Percentiles rank a stretch among this genome's conserved stretches.
phyloP scores from a whole-genome alignment of 2,113 vertebrate species.

The Ageneiosus marmoratus region DNA sequence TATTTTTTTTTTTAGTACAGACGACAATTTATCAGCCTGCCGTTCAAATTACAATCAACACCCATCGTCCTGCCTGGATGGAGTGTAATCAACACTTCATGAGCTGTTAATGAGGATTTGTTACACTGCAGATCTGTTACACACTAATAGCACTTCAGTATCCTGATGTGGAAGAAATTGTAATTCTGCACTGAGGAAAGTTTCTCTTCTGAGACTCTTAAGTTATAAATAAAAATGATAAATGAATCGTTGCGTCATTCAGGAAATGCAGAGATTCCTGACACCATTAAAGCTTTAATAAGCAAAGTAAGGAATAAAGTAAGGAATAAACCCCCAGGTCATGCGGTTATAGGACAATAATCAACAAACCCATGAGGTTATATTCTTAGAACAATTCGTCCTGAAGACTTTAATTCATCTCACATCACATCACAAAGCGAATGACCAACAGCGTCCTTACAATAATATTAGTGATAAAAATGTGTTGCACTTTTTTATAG shows the following conservation, averaged over 20 bases:
- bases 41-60: constrained; percentile 39
- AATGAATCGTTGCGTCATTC: neutral
- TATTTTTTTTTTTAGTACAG: neutral
- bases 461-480: neutral
- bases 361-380: neutral
- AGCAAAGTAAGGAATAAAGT: neutral
- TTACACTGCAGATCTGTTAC: constrained; percentile 38
- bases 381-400: neutral
- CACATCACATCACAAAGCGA: neutral
- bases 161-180: constrained; percentile 46
- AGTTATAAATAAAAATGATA: neutral
- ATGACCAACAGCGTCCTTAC: too few species aligned
- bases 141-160: constrained; percentile 40
- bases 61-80: neutral
- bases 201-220: constrained; percentile 22
- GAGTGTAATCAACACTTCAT: constrained; percentile 41
- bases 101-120: constrained; percentile 47
- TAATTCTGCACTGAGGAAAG: constrained; percentile 12
- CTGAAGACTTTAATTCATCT: neutral
- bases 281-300: neutral
- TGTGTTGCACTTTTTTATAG: neutral
- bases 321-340: too few species aligned
- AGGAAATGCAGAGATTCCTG: neutral
- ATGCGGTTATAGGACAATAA: neutral
- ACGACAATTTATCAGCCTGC: constrained; percentile 3